Base-by-base conservation (phyloP, 1,140 invertebrate species). In the Dufourea novaeangliae region DNA sequence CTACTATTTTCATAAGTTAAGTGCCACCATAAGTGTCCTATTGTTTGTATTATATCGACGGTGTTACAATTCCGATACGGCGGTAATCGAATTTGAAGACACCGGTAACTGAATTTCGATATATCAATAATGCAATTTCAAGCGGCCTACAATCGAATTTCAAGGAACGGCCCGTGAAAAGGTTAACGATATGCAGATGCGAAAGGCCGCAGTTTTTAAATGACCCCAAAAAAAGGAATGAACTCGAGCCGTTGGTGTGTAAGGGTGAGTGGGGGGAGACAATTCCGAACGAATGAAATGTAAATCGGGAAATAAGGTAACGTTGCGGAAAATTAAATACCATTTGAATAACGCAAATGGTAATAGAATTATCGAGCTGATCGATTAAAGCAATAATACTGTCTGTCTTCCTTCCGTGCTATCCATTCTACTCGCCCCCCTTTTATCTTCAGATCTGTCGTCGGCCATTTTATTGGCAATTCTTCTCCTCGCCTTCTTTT, bases 251-350 rank as follows among this genome's bases (percentile, higher is more conserved):
- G 41, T 10, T 12, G 22, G 32, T 10, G 39, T 12, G 32, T 14
- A 25, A 32, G 11, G 20, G 37, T 14, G 52, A 29, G 5, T 52
- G 50, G 78, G 50, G 52, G 78, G 74, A 87, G 84, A 84, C 84
- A 79, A 84, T 88, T 85, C 78, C 73, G 75, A 88, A 86, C 73
- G 88, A 90, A 90, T 88, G 88, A 90, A 91, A 91, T 91, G 89
- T 87, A 91, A 91, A 91, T 91, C 86, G 84, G 81, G 83, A 88
- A 90, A 91, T 89, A 89, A 89, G 87, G 88, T 89, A 92, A 89
- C 88, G 87, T 83, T 78, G 87, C 87, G 89, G 88, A 90, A 92
- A 92, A 92, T 92, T 91, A 90, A 91, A 91, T 91, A 91, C 85
- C 88, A 90, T 90, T 90, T 90, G 89, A 91, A 91, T 90, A 91